These are phyloP conservation scores for Hipposideros armiger DNA, from an alignment of 2,113 vertebrate genomes.

Conservation along the genomic window DNA sequence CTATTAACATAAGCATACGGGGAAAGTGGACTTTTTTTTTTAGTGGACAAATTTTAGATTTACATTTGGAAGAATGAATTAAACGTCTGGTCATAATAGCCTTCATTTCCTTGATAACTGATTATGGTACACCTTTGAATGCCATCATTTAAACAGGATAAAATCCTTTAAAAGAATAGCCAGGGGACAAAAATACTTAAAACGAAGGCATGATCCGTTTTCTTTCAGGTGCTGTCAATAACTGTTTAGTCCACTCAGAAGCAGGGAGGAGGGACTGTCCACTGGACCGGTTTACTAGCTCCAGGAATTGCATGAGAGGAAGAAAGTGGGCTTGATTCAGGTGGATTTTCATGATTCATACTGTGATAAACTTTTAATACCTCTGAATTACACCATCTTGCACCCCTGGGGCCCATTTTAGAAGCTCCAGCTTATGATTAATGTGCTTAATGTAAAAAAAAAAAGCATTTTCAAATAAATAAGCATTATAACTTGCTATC, in stretches of 20 bases:
- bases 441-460: constrained; percentile 85
- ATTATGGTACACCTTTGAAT: constrained; percentile 76
- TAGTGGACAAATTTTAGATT: constrained; percentile 40
- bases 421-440: constrained; percentile 87
- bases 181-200: not conserved
- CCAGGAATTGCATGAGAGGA: not conserved
- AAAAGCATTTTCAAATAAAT: constrained; percentile 91
- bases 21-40: constrained; percentile 75
- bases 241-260: not conserved
- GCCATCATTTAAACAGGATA: constrained; percentile 74
- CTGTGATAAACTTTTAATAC: constrained; percentile 82
- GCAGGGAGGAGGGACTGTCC: not conserved
- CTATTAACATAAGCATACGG: constrained; percentile 77
- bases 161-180: constrained; percentile 63
- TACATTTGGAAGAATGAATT: constrained; percentile 70
- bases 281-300: not conserved
- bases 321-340: constrained; percentile 55
- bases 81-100: constrained; percentile 72
- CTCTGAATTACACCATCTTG: constrained; percentile 85
- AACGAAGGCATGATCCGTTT: not conserved
- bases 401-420: constrained; percentile 79
- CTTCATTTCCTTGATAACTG: constrained; percentile 75
- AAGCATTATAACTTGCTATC: constrained; percentile 90
- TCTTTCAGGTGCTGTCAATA: not conserved
- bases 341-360: constrained; percentile 68